phyloP scores from a whole-genome alignment of 2,113 vertebrate genomes.

The Lepisosteus osseus region DNA sequence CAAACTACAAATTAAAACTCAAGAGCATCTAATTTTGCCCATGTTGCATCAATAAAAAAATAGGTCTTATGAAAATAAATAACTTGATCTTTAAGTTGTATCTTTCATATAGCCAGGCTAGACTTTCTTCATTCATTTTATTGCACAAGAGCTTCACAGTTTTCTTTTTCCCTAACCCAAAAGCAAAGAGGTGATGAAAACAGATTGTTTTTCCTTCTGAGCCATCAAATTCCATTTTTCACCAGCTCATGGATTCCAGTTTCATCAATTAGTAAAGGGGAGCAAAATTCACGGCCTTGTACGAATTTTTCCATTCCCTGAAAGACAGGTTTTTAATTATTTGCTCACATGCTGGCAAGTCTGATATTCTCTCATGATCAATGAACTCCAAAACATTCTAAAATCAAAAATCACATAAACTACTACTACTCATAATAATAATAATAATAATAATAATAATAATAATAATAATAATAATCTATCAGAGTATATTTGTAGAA shows the following conservation, averaged over 20 bases:
- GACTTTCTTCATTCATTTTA: slow-evolving; percentile 53
- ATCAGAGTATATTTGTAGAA: neutral
- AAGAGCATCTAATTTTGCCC: slow-evolving; percentile 30
- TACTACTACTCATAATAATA: no score
- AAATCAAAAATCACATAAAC: no score
- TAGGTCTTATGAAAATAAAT: slow-evolving; percentile 67
- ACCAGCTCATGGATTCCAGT: slow-evolving; percentile 77
- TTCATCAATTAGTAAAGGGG: slow-evolving; percentile 78
- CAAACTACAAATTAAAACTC: slow-evolving; percentile 39
- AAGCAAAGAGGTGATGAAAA: slow-evolving; percentile 28
- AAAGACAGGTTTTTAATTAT: neutral
- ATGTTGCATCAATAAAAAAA: slow-evolving; percentile 61
- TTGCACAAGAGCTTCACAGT: slow-evolving; percentile 61
- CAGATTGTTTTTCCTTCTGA: slow-evolving; percentile 10
- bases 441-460: neutral
- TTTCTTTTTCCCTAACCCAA: slow-evolving; percentile 23
- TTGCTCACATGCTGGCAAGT: neutral
- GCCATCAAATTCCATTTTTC: slow-evolving; percentile 78
- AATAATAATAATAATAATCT: neutral
- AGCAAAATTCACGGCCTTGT: slow-evolving; percentile 72
- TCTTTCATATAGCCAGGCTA: slow-evolving; percentile 30
- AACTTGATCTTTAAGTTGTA: slow-evolving; percentile 46
- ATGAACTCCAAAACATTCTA: no score
- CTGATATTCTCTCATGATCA: no score
- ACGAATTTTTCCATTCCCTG: slow-evolving; percentile 83